Base-by-base conservation (phyloP, 2,888 invertebrate genomes). In the Hipparchia semele region DNA sequence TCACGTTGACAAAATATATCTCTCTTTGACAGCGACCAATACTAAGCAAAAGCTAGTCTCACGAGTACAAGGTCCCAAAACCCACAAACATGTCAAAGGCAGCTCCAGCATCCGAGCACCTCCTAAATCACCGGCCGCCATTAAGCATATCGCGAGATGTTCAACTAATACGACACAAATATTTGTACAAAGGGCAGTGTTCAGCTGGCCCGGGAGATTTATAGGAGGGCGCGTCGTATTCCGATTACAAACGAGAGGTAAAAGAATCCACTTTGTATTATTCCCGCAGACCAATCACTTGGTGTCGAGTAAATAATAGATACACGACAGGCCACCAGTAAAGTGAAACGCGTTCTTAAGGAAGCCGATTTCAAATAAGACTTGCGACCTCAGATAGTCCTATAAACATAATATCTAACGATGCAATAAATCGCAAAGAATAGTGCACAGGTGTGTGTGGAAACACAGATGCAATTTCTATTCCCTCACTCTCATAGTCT, bases 91-190 rank as follows among this genome's bases (percentile, higher is more conserved):
- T 51, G 69, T 66, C 73, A n/a, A 45, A 73, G 73, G 68, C 67
- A 69, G 73, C 73, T 5, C 3, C 39, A 39, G 68, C 51, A 33
- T 12, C 23, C 54, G 46, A 56, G 10, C 60, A 12, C 10, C 59
- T 68, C 49, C 66, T 74, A 76, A 73, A 74, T 74, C 76, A 76
- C 68, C 56, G 10, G 49, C 53, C 39, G 71, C 74, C 73, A 74
- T 74, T 74, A 74, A 73, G 33, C 74, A 74, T 75, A 77, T 77
- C 73, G 58, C 67, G 64, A 61, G 60, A 71, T 73, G 80, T 74
- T 77, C 78, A 74, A 76, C 80, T 83, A 83, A 83, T 83, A 79
- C 78, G 81, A 78, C 80, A 83, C 82, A 81, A 81, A 83, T 82
- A 80, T 79, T 77, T 76, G 78, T 79, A 78, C 78, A 79, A 80